These are phyloP conservation scores for Bergia puertoricense DNA, from an alignment of 92 coral and sea anemone genomes.

Conservation along the genomic window DNA sequence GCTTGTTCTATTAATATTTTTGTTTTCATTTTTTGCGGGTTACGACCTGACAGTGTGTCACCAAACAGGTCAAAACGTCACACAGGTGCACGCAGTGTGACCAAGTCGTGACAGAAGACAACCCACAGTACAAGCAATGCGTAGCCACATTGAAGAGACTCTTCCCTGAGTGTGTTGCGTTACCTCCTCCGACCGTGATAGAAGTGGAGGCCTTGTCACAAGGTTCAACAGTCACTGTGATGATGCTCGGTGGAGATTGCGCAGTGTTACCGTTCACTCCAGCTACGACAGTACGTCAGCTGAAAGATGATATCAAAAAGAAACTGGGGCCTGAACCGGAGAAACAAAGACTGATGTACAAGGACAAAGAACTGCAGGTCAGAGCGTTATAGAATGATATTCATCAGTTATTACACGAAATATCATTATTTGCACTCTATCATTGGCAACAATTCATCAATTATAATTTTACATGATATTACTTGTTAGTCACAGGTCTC, in stretches of 20 bases:
- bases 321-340: constrained; percentile 60
- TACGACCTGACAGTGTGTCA: constrained; percentile 62
- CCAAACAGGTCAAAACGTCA: constrained; percentile 57
- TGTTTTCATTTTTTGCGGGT: background rate
- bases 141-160: constrained; percentile 68
- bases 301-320: constrained; percentile 50
- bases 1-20: too few species aligned
- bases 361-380: constrained; percentile 85
- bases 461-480: background rate
- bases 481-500: background rate
- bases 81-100: constrained; percentile 78
- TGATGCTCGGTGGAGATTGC: constrained; percentile 91
- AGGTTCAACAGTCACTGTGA: constrained; percentile 63
- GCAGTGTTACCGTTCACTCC: constrained; percentile 67
- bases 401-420: too few species aligned
- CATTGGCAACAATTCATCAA: too few species aligned
- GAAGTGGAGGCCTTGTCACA: background rate
- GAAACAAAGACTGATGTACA: constrained; percentile 77
- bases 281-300: constrained; percentile 53
- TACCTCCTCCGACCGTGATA: constrained; percentile 43
- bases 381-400: background rate
- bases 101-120: constrained; percentile 50
- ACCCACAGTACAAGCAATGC: constrained; percentile 64
- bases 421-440: background rate
- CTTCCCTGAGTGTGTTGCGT: constrained; percentile 75